Conservation (phyloP, 1,140 invertebrate genomes). For the Mercenaria mercenaria region DNA sequence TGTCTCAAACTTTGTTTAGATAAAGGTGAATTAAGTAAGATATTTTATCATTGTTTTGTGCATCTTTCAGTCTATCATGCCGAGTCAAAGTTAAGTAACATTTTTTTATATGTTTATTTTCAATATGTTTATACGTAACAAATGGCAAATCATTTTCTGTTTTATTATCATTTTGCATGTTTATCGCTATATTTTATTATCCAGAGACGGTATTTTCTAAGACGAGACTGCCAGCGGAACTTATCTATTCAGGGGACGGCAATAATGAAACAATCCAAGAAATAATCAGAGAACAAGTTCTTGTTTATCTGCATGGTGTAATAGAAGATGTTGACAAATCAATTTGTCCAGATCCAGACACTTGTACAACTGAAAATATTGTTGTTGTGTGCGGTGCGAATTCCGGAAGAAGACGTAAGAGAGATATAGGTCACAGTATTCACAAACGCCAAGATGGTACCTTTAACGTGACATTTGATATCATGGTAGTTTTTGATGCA, state of each 20-base stretch:
- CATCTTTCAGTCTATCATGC: no score
- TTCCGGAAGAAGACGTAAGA: neutral
- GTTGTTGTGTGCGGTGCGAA: slow-evolving; percentile 7
- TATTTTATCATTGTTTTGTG: no score
- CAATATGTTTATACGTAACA: no score
- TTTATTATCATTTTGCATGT: no score
- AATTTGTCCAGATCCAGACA: slow-evolving; percentile 8
- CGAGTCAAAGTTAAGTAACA: no score
- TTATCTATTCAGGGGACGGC: slow-evolving; percentile 33
- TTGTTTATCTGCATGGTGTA: neutral
- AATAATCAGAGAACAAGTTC: neutral
- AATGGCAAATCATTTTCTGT: no score
- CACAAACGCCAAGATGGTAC: neutral
- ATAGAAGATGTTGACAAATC: slow-evolving; percentile 19
- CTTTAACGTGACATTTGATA: neutral
- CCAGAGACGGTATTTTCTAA: neutral
- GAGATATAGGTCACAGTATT: neutral
- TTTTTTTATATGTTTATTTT: no score
- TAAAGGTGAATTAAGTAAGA: no score
- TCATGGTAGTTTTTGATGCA: neutral
- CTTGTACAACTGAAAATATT: neutral
- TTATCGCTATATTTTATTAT: no score
- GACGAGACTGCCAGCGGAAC: neutral
- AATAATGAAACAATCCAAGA: neutral
- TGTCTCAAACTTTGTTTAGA: no score